A percentile compares a stretch with the other conserved stretches of the same genome.
phyloP scores from a whole-genome alignment of 1,140 invertebrate genomes.

The Heliconius hermathena region DNA sequence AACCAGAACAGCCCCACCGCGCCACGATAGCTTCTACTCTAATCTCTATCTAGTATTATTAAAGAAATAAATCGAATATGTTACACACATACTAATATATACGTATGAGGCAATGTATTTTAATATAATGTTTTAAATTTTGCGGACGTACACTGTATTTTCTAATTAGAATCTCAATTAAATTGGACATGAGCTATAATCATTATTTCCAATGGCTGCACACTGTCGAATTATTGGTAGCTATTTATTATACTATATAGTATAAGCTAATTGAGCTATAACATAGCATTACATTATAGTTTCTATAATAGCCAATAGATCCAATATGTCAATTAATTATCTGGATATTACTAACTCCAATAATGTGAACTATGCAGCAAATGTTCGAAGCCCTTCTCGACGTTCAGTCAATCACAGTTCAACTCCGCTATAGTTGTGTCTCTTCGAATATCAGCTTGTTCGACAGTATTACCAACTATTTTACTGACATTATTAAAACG shows the following conservation, averaged over 20 bases:
- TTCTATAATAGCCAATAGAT: slow-evolving; percentile 5
- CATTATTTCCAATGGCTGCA: slow-evolving; percentile 10
- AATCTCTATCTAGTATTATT: no score
- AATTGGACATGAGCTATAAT: slow-evolving; percentile 8
- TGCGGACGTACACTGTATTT: background rate
- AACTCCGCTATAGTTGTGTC: slow-evolving; percentile 39
- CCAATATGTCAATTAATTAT: slow-evolving; percentile 27
- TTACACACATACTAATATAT: no score
- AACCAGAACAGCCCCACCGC: no score
- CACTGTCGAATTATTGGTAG: background rate
- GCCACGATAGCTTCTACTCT: no score
- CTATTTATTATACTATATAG: slow-evolving; percentile 16
- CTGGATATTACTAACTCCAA: slow-evolving; percentile 20
- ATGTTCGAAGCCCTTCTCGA: slow-evolving; percentile 36
- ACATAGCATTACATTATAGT: background rate
- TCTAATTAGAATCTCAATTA: slow-evolving; percentile 4
- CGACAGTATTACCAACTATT: background rate
- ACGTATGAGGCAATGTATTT: background rate
- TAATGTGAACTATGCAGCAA: slow-evolving; percentile 34
- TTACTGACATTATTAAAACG: background rate
- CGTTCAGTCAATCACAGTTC: slow-evolving; percentile 39
- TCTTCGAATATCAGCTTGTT: background rate
- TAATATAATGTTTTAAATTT: background rate
- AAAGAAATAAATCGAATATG: no score
- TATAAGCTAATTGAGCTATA: slow-evolving; percentile 2